phyloP scores from a whole-genome alignment of 1,140 invertebrate species.

The Papilio xuthus region DNA sequence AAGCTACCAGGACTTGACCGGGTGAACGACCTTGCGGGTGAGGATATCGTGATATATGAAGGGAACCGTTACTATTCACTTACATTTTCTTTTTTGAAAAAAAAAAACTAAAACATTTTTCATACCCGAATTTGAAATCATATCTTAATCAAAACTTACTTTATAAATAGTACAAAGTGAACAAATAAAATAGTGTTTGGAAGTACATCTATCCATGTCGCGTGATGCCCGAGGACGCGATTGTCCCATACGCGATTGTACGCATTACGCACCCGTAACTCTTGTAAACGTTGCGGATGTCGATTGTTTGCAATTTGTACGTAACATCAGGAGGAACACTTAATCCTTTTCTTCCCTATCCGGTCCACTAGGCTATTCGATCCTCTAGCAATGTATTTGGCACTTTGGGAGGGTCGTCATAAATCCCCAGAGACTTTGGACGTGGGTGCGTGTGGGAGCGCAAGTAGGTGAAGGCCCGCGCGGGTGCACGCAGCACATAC shows the following conservation, averaged over 20 bases:
- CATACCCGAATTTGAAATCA: background rate
- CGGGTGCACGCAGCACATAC: conserved; percentile 44
- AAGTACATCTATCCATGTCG: background rate
- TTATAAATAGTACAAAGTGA: no score
- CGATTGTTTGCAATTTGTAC: no score
- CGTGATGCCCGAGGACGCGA: background rate
- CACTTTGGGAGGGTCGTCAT: background rate
- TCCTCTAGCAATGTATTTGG: background rate
- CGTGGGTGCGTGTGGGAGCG: conserved; percentile 41
- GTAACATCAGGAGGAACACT: background rate
- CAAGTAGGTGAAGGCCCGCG: conserved; percentile 46
- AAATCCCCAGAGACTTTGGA: background rate
- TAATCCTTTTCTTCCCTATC: no score
- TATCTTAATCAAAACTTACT: no score
- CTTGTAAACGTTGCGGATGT: background rate
- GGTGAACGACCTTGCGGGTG: background rate
- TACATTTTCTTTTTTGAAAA: no score
- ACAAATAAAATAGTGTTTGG: background rate
- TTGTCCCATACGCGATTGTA: conserved; percentile 1
- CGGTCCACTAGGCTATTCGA: background rate
- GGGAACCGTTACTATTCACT: no score
- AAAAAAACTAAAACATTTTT: background rate
- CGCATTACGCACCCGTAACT: background rate
- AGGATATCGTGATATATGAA: background rate
- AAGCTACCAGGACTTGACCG: background rate